Evolutionary conservation across 2,113 vertebrate genomes (phyloP), one percentile per base, ranked within the genome.

Genomic region (Ammodramus savannarum): DNA sequence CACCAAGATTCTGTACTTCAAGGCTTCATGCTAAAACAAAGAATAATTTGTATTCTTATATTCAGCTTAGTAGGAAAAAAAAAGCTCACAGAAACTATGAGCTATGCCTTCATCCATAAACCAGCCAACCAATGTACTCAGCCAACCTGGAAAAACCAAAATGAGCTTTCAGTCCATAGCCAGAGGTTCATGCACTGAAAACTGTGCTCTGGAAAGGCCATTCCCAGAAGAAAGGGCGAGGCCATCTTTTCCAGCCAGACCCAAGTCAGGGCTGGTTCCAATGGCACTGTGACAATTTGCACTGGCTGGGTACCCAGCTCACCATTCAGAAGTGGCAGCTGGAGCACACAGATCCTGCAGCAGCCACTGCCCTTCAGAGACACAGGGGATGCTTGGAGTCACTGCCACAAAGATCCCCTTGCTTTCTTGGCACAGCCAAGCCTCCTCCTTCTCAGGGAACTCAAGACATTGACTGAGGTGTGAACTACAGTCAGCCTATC

Each of bases 231-330:
- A 78, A 94, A 67, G 62, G 23, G 11, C 26, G 52, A 93, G 66
- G 57, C 65, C 36, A 48, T 31, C 27, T 85, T 69, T 89, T 61
- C 54, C 90, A 96, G 63, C 2, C 78, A 65, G 66, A 44, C 16
- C 14, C 1, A 2, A 59, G 69, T 19, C 54, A 72, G 39, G 44
- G 52, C 57, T 54, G 65, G 51, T 49, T 69, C 63, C 52, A 59
- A 11, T 0, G 0, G 38, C 38, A 34, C 11, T 0, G 0, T 52
- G 52, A 34, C 26, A 2, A 39, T 79, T 46, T 76, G 21, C 51
- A 9, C 34, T 13, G 25, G 10, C 68, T 67, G 46, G 0, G 1
- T n/a, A 58, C 19, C 13, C 0, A 0, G 49, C 7, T 65, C 1
- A 0, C 18, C 4, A 0, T 14, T 63, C 0, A 0, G 36, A 78